Percentiles rank a stretch among this genome's conserved stretches.
Evolutionary conservation across 2,797 vertebrate species (phyloP).

Genomic region (Anniella stebbinsi): DNA sequence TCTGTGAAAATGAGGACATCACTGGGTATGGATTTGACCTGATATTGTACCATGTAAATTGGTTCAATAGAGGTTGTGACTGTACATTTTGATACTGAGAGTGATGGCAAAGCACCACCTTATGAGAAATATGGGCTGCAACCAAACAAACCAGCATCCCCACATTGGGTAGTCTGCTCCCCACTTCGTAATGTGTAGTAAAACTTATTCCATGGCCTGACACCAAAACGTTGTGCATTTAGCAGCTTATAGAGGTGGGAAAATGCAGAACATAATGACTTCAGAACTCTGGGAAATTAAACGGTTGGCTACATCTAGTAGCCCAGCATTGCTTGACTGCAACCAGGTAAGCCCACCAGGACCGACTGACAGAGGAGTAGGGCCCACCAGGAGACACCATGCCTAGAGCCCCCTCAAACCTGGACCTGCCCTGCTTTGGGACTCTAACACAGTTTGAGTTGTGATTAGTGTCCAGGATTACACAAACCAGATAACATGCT

Average conservation of each 20-base stretch:
- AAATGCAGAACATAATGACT: not conserved
- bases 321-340: too few species aligned
- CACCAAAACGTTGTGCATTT: not conserved
- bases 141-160: not conserved
- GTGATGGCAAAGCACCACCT: not conserved
- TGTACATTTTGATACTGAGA: not conserved
- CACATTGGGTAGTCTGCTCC: not conserved
- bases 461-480: not conserved
- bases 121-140: not conserved
- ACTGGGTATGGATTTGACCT: not conserved
- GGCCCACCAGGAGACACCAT: too few species aligned
- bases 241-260: too few species aligned
- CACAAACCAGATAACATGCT: not conserved
- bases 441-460: too few species aligned
- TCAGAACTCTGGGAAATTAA: not conserved
- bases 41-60: not conserved
- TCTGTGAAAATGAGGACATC: not conserved
- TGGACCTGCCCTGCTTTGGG: too few species aligned
- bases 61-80: not conserved
- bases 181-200: not conserved
- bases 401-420: too few species aligned
- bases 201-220: not conserved
- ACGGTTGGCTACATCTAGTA: too few species aligned
- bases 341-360: too few species aligned
- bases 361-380: too few species aligned